phyloP scores from a whole-genome alignment of 1,140 invertebrate genomes.

The Temnothorax nylanderi region DNA sequence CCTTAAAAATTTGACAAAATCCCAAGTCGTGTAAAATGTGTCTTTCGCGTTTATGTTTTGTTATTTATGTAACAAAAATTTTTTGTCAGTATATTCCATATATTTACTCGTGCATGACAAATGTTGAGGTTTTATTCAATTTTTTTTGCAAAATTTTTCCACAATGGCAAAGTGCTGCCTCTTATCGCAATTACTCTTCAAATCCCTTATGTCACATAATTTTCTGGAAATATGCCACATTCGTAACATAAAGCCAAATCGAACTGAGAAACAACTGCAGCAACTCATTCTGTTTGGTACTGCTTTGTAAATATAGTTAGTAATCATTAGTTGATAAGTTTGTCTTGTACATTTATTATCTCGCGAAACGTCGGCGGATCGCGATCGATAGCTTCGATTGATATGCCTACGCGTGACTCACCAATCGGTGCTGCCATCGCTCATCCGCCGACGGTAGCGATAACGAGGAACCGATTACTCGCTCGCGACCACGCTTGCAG shows the following conservation, averaged over 20 bases:
- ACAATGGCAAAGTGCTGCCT: background rate
- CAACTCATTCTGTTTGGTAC: too few species aligned
- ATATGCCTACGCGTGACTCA: too few species aligned
- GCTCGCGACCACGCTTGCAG: too few species aligned
- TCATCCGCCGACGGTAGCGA: too few species aligned
- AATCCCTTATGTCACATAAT: conserved; percentile 22
- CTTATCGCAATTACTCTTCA: conserved; percentile 10
- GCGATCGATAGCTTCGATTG: too few species aligned
- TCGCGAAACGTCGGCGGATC: too few species aligned
- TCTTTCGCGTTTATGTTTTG: background rate
- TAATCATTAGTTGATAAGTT: too few species aligned
- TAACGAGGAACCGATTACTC: too few species aligned
- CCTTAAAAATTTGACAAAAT: conserved; percentile 9
- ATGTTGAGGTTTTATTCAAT: conserved; percentile 25
- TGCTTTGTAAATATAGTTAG: too few species aligned
- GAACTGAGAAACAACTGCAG: background rate
- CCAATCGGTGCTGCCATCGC: too few species aligned
- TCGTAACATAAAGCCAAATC: background rate
- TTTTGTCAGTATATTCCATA: background rate
- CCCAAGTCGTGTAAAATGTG: background rate
- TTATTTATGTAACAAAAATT: background rate
- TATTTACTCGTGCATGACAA: background rate
- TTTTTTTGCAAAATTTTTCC: background rate
- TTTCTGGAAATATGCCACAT: background rate
- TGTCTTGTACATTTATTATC: too few species aligned